These are phyloP conservation scores for Prietella phreatophila DNA, from an alignment of 2,113 vertebrate genomes.

Conservation along the genomic window DNA sequence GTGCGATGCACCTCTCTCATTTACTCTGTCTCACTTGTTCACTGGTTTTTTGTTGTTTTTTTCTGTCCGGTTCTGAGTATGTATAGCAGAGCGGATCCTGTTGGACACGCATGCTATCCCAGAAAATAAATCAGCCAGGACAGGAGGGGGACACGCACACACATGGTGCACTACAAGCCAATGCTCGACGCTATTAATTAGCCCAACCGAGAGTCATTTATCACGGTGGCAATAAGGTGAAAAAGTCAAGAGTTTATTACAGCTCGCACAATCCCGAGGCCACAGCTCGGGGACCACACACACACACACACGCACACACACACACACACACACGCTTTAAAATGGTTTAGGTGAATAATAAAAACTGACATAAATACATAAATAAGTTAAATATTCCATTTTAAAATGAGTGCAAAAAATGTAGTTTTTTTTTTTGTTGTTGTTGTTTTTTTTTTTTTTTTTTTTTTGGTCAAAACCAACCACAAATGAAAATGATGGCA, in stretches of 20 bases:
- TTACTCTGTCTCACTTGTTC: conserved; percentile 2
- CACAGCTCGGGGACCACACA: conserved; percentile 54
- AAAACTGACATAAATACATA: conserved; percentile 35
- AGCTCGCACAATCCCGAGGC: conserved; percentile 62
- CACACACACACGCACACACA: conserved; percentile 59
- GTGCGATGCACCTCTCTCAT: conserved; percentile 33
- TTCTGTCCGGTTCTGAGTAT: background rate
- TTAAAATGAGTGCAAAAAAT: conserved; percentile 43
- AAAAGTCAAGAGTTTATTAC: conserved; percentile 81
- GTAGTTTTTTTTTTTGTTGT: background rate
- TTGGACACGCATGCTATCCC: conserved; percentile 26
- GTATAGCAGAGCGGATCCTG: conserved; percentile 24
- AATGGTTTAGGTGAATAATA: conserved; percentile 17
- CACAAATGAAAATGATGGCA: conserved; percentile 16
- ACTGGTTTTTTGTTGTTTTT: background rate
- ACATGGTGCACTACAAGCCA: conserved; percentile 58
- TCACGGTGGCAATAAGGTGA: conserved; percentile 74
- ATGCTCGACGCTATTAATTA: conserved; percentile 71
- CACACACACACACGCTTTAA: conserved; percentile 57
- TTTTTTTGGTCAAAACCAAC: conserved; percentile 18
- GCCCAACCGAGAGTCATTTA: conserved; percentile 71
- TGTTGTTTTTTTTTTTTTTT: conserved; percentile 1
- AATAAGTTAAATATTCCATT: conserved; percentile 36
- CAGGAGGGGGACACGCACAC: conserved; percentile 53
- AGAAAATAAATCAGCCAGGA: conserved; percentile 42